Evolutionary conservation across 2,113 vertebrate genomes (phyloP).

Genomic region (Microtus montanus): DNA sequence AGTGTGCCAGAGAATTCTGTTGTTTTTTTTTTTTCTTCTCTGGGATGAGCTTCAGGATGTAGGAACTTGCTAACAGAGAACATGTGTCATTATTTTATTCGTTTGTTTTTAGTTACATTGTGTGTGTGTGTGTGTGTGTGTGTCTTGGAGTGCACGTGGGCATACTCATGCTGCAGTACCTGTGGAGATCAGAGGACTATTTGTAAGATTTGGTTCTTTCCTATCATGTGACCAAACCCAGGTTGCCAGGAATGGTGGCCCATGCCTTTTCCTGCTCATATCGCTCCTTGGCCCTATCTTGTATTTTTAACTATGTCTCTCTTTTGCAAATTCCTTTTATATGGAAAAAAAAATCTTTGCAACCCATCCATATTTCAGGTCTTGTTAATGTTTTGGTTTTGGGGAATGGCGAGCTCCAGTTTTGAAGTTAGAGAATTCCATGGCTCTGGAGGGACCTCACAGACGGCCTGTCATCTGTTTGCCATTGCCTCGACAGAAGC

Average conservation of each 20-base stretch:
- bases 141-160: fast-evolving
- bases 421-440: slow-evolving; percentile 35
- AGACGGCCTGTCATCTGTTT: not conserved
- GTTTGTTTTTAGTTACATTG: not conserved
- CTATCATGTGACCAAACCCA: not conserved
- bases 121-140: not conserved
- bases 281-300: not conserved
- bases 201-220: not conserved
- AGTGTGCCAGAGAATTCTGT: slow-evolving; percentile 18
- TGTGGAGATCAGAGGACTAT: not conserved
- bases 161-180: not conserved
- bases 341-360: slow-evolving; percentile 1
- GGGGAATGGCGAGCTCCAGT: not conserved
- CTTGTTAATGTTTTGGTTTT: slow-evolving; percentile 41
- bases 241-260: not conserved
- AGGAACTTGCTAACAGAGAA: slow-evolving; percentile 46
- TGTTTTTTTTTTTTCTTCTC: not conserved
- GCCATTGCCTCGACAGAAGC: not conserved
- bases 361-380: not conserved
- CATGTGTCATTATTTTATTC: slow-evolving; percentile 38
- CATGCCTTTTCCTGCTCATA: not conserved
- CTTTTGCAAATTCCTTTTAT: slow-evolving; percentile 38
- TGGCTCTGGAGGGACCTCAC: not conserved
- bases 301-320: slow-evolving; percentile 22
- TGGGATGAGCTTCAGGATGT: slow-evolving; percentile 34